Conservation (phyloP, 2,888 invertebrate species). For the Aphodius granarius region DNA sequence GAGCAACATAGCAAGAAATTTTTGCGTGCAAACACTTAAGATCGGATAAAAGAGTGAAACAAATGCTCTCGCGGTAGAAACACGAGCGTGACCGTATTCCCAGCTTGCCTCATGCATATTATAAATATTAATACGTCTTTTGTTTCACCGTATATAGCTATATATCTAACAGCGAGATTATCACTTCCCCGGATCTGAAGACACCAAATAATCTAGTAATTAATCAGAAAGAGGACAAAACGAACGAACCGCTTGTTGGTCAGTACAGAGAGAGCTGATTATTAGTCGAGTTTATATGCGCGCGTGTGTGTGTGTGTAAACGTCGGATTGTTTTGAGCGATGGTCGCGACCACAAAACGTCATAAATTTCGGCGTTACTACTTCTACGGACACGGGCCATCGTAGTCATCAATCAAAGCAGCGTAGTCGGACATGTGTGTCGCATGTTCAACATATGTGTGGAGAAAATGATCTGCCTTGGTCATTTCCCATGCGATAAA, state of each 20-base stretch:
- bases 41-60: not conserved
- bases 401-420: slow-evolving; percentile 46
- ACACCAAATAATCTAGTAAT: not conserved
- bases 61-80: not conserved
- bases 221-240: not conserved
- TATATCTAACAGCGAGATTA: not conserved
- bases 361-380: not conserved
- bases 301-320: not conserved
- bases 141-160: slow-evolving; percentile 10
- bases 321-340: not conserved
- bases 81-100: slow-evolving; percentile 10
- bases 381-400: slow-evolving; percentile 43
- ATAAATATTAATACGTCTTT: slow-evolving; percentile 14
- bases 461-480: slow-evolving; percentile 8
- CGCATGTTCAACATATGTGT: slow-evolving; percentile 45
- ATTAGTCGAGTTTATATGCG: not conserved
- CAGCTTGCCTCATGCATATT: slow-evolving; percentile 5
- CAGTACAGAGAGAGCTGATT: not conserved
- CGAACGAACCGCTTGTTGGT: not conserved
- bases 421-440: slow-evolving; percentile 26
- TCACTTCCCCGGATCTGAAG: not conserved
- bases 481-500: slow-evolving; percentile 36
- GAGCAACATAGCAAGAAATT: not conserved
- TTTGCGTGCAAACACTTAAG: not conserved
- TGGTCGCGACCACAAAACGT: not conserved